phyloP scores from a whole-genome alignment of 1,140 invertebrate species.

The Akabosia matsudoensis region DNA sequence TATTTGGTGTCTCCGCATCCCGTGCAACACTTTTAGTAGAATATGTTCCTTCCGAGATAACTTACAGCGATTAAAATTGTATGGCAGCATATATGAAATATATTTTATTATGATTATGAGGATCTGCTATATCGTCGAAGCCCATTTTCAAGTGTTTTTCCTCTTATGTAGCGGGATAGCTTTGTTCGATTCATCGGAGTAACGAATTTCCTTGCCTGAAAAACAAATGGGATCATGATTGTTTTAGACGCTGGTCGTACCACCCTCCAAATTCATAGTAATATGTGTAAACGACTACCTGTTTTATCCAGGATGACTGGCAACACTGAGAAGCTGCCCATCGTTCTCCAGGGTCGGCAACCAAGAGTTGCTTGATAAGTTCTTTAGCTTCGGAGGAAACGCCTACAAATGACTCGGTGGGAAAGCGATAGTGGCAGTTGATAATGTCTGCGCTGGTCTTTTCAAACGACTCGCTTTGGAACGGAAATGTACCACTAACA shows the following conservation, averaged over 20 bases:
- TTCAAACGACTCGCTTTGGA: constrained; percentile 75
- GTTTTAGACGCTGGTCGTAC: background rate
- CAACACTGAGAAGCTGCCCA: constrained; percentile 57
- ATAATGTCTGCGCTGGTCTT: constrained; percentile 79
- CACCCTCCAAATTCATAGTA: background rate
- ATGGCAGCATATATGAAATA: no score
- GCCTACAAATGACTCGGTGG: constrained; percentile 70
- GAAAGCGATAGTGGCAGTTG: constrained; percentile 76
- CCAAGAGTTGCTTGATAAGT: constrained; percentile 62
- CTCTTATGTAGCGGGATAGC: constrained; percentile 35
- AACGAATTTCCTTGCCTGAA: constrained; percentile 41
- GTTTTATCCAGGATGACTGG: constrained; percentile 57
- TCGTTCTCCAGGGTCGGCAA: constrained; percentile 59
- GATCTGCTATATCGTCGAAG: constrained; percentile 26
- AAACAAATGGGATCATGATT: constrained; percentile 3
- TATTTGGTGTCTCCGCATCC: no score
- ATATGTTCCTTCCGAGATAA: background rate
- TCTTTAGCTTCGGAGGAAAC: constrained; percentile 69
- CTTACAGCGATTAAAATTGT: background rate
- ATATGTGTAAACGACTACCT: constrained; percentile 22
- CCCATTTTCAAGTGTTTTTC: constrained; percentile 43
- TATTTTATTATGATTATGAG: background rate
- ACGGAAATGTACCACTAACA: constrained; percentile 70
- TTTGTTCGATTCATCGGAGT: constrained; percentile 34
- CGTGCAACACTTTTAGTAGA: background rate